phyloP scores from a whole-genome alignment of 1,140 invertebrate genomes.

The Lordiphosa mommai region DNA sequence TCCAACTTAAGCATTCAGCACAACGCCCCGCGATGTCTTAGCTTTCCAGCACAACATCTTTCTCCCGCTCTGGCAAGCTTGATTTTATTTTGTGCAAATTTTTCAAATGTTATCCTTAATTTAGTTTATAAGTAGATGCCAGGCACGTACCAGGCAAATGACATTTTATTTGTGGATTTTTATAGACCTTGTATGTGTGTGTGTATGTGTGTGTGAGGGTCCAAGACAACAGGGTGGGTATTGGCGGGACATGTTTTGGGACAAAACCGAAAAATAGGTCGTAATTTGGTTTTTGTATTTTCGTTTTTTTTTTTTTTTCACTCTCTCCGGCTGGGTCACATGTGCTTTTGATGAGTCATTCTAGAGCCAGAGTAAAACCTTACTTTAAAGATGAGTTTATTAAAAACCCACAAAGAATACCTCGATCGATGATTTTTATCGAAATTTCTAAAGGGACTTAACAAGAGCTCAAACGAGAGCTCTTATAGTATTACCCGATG shows the following conservation, averaged over 20 bases:
- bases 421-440: too few species aligned
- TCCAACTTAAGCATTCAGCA: conserved; percentile 71
- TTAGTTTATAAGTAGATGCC: conserved; percentile 76
- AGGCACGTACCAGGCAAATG: conserved; percentile 74
- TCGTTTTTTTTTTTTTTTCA: conserved; percentile 17
- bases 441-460: too few species aligned
- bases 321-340: conserved; percentile 47
- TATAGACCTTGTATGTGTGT: conserved; percentile 62
- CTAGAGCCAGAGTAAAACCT: background rate
- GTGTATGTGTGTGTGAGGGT: conserved; percentile 6
- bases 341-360: conserved; percentile 68
- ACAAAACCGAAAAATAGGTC: conserved; percentile 62
- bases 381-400: conserved; percentile 4
- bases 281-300: conserved; percentile 64
- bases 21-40: conserved; percentile 60
- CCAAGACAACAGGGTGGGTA: background rate
- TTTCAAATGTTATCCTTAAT: conserved; percentile 78
- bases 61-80: conserved; percentile 24
- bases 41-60: conserved; percentile 25
- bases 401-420: background rate
- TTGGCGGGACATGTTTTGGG: background rate
- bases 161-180: conserved; percentile 78
- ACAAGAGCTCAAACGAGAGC: too few species aligned
- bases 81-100: conserved; percentile 78
- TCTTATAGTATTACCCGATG: too few species aligned